Base-by-base conservation (phyloP, 2,113 vertebrate genomes). In the Scopus umbretta region DNA sequence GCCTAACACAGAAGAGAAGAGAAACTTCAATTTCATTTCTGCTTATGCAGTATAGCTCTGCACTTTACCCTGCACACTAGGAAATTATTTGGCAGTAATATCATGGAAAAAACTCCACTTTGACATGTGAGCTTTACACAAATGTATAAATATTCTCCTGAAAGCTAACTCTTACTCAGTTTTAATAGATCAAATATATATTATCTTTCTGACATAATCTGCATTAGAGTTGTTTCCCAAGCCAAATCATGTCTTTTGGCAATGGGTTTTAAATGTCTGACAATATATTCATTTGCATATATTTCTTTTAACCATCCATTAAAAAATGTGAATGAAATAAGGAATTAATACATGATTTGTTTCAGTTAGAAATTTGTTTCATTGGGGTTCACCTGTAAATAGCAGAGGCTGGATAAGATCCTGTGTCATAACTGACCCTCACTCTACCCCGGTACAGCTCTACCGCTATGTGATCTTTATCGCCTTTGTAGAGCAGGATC, bases 401-500 rank as follows among this genome's bases (percentile, higher is more conserved):
- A 75, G 99, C 99, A 95, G 99, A 99, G 36, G 99, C 98, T 13
- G 99, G 99, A 84, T 99, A 99, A 32, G 98, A 98, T 86, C 99
- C 99, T 7, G 99, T 99, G 95, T 99, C 99, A 19, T 99, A 99
- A 97, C 99, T 99, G 96, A 99, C 99, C 43, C 99, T 98, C 62
- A 99, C 99, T 53, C 99, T 98, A 25, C 99, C 99, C 53, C 99
- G 98, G 96, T 99, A 99, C 26, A 99, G 97, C 92, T 99, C 99
- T 80, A 99, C 99, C 1, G 99, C 99, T 7, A 99, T 99, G 45
- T 99, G 99, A 92, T 99, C 99, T 52, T 97, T 98, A 96, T 99
- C 99, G 1, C 99, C 99, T 97, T 99, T 99, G 83, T 99, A 99
- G 87, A 99, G 97, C 93, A 99, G 97, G 88, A 99, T 98, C 2